Conservation (phyloP, 2,113 vertebrate species). For the Salvator merianae region DNA sequence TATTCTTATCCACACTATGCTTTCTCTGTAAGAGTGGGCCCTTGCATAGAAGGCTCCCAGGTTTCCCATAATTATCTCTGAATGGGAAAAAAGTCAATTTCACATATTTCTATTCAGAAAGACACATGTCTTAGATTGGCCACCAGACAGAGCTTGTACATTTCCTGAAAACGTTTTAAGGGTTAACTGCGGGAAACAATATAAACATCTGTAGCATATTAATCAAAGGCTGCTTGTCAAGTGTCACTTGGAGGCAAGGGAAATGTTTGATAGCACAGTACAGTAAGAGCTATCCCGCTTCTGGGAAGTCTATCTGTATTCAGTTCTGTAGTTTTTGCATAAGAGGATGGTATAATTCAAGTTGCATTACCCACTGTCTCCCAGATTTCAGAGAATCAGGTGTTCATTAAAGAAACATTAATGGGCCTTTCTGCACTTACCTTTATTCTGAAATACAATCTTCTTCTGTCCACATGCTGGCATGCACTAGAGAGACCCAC, state of each 20-base stretch:
- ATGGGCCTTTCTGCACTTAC: not conserved
- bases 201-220: slow-evolving; percentile 43
- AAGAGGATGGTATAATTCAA: not conserved
- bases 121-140: slow-evolving; percentile 11
- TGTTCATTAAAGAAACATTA: not conserved
- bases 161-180: not conserved
- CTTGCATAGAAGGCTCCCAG: too few relatives aligned
- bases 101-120: not conserved
- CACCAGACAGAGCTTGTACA: slow-evolving; percentile 54
- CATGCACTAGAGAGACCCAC: too few relatives aligned
- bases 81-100: too few relatives aligned
- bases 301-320: slow-evolving; percentile 23
- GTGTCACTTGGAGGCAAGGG: slow-evolving; percentile 59
- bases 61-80: too few relatives aligned
- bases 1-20: too few relatives aligned
- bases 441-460: not conserved
- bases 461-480: too few relatives aligned
- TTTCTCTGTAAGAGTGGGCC: too few relatives aligned
- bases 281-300: slow-evolving; percentile 37
- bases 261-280: slow-evolving; percentile 41
- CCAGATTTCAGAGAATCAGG: not conserved
- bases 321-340: not conserved
- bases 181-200: slow-evolving; percentile 11
- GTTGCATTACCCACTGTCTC: not conserved
- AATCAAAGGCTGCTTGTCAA: slow-evolving; percentile 54